Evolutionary conservation across 2,113 vertebrate species (phyloP).

Genomic region (Corythaixoides concolor): DNA sequence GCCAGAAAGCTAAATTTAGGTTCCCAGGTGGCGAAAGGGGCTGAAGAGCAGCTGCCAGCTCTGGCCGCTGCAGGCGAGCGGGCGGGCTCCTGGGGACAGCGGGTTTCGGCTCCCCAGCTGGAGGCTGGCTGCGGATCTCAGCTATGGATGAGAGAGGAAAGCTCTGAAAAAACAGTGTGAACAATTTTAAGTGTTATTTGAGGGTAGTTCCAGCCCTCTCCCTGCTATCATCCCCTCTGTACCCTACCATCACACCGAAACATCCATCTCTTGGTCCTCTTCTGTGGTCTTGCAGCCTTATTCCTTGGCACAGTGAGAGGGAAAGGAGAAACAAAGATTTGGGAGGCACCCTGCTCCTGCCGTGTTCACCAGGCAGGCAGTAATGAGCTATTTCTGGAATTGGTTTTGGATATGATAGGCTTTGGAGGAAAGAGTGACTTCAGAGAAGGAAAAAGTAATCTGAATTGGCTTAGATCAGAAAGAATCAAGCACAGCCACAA

Average conservation of each 20-base stretch:
- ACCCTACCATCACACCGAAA: background rate
- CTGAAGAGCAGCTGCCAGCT: background rate
- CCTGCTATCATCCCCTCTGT: background rate
- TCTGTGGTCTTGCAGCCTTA: background rate
- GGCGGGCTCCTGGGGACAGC: background rate
- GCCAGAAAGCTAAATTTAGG: background rate
- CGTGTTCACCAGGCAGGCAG: background rate
- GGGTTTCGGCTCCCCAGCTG: rapidly evolving
- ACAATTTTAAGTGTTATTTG: background rate
- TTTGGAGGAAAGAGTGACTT: background rate
- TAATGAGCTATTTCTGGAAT: background rate
- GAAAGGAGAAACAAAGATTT: background rate
- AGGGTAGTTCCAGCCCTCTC: background rate
- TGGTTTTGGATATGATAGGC: background rate
- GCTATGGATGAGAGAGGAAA: background rate
- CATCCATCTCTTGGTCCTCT: background rate
- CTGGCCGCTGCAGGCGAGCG: rapidly evolving
- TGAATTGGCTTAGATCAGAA: background rate
- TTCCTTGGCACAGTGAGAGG: background rate
- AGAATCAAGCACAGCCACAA: background rate
- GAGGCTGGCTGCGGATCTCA: background rate
- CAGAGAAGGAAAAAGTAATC: background rate
- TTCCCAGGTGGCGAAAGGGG: background rate
- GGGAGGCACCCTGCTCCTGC: background rate
- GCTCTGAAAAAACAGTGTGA: background rate